phyloP scores from a whole-genome alignment of 2,113 vertebrate genomes.

The Thymallus thymallus region DNA sequence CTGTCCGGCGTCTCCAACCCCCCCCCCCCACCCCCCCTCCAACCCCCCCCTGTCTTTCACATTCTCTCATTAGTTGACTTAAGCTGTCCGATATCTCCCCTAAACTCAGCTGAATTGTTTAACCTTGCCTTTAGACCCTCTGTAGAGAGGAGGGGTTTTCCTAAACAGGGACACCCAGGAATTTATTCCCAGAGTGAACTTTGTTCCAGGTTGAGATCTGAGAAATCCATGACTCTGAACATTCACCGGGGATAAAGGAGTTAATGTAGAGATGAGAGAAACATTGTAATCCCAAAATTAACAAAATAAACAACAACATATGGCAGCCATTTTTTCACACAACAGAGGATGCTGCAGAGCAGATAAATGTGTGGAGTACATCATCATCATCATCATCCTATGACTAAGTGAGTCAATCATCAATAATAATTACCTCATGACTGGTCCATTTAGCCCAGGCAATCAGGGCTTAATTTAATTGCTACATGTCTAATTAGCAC shows the following conservation, averaged over 20 bases:
- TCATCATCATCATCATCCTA: not conserved
- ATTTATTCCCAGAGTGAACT: not conserved
- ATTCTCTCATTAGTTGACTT: slow-evolving; percentile 1
- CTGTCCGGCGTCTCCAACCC: not conserved
- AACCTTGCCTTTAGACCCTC: not conserved
- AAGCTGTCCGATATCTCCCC: slow-evolving; percentile 15
- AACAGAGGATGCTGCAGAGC: not conserved
- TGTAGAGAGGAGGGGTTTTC: not conserved
- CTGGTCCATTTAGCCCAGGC: slow-evolving; percentile 40
- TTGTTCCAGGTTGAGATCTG: not conserved
- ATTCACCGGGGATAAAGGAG: not conserved
- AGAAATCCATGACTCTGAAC: not conserved
- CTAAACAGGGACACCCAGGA: not conserved
- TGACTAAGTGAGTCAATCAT: slow-evolving; percentile 27
- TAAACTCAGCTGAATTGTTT: slow-evolving; percentile 20
- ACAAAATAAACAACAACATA: slow-evolving; percentile 1
- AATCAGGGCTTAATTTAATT: slow-evolving; percentile 41
- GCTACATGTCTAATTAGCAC: slow-evolving; percentile 43
- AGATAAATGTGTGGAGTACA: not conserved
- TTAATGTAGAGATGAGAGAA: not conserved
- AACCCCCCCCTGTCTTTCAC: not conserved
- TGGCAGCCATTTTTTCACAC: not conserved
- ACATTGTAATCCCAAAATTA: not conserved
- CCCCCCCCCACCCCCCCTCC: too few relatives aligned
- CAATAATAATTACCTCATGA: slow-evolving; percentile 52